Conservation (phyloP, 2,797 vertebrate species). For the Emys orbicularis region DNA sequence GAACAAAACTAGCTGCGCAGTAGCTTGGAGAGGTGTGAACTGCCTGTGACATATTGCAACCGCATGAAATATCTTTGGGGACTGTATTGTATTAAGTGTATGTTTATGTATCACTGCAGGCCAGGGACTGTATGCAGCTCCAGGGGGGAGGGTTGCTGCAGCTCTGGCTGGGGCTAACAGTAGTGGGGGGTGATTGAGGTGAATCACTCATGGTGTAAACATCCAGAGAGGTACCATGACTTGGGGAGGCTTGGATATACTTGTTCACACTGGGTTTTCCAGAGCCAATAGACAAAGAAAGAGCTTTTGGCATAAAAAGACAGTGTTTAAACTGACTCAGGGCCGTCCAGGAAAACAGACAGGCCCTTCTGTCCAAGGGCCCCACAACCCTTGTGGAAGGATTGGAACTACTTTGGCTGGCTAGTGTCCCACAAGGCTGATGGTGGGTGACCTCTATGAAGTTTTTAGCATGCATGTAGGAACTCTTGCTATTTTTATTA, state of each 20-base stretch:
- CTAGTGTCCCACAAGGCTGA: neutral
- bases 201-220: neutral
- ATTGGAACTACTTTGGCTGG: neutral
- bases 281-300: neutral
- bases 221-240: neutral
- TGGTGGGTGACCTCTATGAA: neutral
- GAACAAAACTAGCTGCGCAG: neutral
- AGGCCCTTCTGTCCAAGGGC: neutral
- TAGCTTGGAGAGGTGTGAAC: neutral
- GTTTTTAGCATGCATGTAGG: neutral
- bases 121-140: neutral
- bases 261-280: neutral
- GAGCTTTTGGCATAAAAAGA: neutral
- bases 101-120: neutral
- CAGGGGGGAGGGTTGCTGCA: neutral
- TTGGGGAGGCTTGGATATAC: neutral
- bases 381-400: neutral
- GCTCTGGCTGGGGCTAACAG: neutral
- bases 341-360: neutral
- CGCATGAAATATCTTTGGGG: neutral
- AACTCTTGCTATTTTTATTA: neutral
- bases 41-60: neutral
- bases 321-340: neutral
- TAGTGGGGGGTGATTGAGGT: neutral
- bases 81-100: neutral